A percentile compares a stretch with the other conserved stretches of the same genome.
These are phyloP conservation scores for Nebria brevicollis DNA, from an alignment of 2,888 invertebrate species.

Conservation along the genomic window DNA sequence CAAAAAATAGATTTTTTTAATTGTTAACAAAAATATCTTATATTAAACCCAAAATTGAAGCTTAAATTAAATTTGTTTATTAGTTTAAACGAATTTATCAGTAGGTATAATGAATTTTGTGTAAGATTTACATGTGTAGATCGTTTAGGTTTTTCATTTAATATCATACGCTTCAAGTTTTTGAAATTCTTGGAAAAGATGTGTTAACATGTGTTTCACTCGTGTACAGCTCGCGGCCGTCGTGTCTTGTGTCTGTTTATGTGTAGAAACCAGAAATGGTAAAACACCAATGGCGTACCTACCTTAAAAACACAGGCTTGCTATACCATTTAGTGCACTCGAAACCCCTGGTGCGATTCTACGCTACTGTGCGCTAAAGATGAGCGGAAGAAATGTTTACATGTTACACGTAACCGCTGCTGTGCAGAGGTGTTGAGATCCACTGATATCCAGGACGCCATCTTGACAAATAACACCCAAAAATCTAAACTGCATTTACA, in stretches of 20 bases:
- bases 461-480: slow-evolving; percentile 8
- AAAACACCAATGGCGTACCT: neutral
- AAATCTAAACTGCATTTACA: too few relatives aligned
- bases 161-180: neutral
- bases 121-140: too few relatives aligned
- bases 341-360: neutral
- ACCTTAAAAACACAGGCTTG: neutral
- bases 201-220: slow-evolving; percentile 12
- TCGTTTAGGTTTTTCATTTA: neutral
- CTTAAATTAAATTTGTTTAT: too few relatives aligned
- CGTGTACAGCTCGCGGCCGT: neutral
- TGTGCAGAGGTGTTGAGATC: slow-evolving; percentile 11
- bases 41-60: too few relatives aligned
- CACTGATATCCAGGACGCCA: slow-evolving; percentile 2
- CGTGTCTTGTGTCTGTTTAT: neutral
- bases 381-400: slow-evolving; percentile 16
- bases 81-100: too few relatives aligned
- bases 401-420: slow-evolving; percentile 2
- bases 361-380: slow-evolving; percentile 7
- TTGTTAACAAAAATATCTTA: too few relatives aligned
- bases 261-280: neutral
- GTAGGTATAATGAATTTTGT: too few relatives aligned
- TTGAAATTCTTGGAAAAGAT: neutral
- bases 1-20: neutral
- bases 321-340: neutral